Conservation (phyloP, 2,888 invertebrate species). For the Idaea aversata region DNA sequence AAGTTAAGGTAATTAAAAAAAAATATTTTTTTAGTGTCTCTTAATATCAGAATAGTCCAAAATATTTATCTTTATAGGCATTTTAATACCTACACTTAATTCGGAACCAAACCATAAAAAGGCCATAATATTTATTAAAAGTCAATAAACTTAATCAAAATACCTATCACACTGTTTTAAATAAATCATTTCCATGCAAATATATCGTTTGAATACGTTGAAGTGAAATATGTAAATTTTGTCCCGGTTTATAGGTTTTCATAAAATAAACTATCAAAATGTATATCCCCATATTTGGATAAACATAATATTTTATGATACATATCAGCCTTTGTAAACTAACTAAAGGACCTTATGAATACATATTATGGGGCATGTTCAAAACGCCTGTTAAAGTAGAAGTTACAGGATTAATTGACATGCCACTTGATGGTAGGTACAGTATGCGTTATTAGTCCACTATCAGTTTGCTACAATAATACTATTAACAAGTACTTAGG, state of each 20-base stretch:
- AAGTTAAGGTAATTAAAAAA: too few species aligned
- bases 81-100: not conserved
- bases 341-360: not conserved
- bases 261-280: conserved; percentile 11
- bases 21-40: too few species aligned
- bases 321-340: not conserved
- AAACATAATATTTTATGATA: not conserved
- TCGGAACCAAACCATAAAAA: not conserved
- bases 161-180: conserved; percentile 30
- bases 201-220: conserved; percentile 34
- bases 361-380: not conserved
- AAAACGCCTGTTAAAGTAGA: not conserved
- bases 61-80: too few species aligned
- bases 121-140: conserved; percentile 1
- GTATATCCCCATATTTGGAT: not conserved
- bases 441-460: too few species aligned
- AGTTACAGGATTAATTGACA: not conserved
- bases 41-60: too few species aligned
- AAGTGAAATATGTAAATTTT: conserved; percentile 41
- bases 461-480: too few species aligned
- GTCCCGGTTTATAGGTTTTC: conserved; percentile 26
- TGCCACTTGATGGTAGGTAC: not conserved
- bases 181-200: conserved; percentile 47
- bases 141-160: conserved; percentile 27
- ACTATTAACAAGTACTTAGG: too few species aligned